Evolutionary conservation across 2,113 vertebrate genomes (phyloP), one percentile per base, ranked within the genome.

Genomic region (Zeus faber): DNA sequence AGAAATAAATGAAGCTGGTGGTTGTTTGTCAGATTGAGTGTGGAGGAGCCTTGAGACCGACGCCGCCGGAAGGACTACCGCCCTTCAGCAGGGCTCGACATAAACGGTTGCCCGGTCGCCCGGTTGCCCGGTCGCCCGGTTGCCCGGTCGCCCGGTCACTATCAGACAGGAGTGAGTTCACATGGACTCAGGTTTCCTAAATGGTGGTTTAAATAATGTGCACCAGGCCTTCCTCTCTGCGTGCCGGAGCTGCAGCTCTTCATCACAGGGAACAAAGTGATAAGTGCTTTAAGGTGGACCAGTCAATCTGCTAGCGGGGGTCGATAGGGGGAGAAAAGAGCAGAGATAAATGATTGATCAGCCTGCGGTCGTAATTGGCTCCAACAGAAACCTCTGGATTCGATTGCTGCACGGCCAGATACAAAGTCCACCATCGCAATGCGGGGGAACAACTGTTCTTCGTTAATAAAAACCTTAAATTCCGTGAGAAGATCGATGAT

Each of bases 401-500:
- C 18, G 70, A n/a, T n/a, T n/a, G n/a, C n/a, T n/a, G n/a, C n/a
- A n/a, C n/a, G n/a, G n/a, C n/a, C n/a, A n/a, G n/a, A 88, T 55
- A 46, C 64, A 67, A 74, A 79, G 63, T 59, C 65, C 37, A 57
- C 83, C 84, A 85, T 87, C 87, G 70, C 79, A 62, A 70, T 75
- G 44, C 63, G 41, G 4, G n/a, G 33, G 33, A 37, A 5, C 33
- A n/a, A n/a, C 33, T 37, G 33, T 11, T 37, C 33, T 37, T 37
- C 33, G n/a, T 37, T 37, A n/a, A 37, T 37, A 37, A 37, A n/a
- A n/a, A 3, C 33, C 33, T 14, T 9, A 10, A 6, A 70, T 55
- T 47, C 39, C 52, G 44, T 47, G 46, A 37, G 11, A 37, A 37
- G 70, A 53, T 31, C 23, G 21, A 44, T 44, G 70, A 83, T 71